phyloP scores from a whole-genome alignment of 1,140 invertebrate species.

The Sesamia nonagrioides region DNA sequence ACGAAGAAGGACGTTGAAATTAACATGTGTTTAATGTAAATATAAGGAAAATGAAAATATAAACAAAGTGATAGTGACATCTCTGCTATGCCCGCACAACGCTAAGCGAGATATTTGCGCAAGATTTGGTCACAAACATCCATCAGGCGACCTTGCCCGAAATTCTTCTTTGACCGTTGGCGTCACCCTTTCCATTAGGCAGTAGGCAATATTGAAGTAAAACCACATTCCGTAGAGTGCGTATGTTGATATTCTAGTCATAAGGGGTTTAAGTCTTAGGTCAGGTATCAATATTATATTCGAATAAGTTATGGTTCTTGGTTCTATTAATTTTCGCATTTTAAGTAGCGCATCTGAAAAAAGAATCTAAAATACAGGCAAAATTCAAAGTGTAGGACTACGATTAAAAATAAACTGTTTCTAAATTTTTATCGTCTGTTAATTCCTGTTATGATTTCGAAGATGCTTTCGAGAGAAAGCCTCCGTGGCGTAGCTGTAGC shows the following conservation, averaged over 20 bases:
- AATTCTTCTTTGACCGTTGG: conserved; percentile 71
- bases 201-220: conserved; percentile 45
- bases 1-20: conserved; percentile 64
- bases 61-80: conserved; percentile 63
- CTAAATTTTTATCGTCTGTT: no score
- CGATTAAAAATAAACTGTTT: no score
- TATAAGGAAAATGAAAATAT: conserved; percentile 71
- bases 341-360: no score
- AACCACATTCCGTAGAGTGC: conserved; percentile 22
- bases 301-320: no score
- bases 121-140: conserved; percentile 74
- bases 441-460: no score
- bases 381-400: no score
- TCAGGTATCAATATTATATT: no score
- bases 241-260: neutral
- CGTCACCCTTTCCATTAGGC: conserved; percentile 54
- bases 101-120: conserved; percentile 67
- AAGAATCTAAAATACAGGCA: no score
- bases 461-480: no score
- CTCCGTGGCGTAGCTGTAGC: no score
- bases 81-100: conserved; percentile 34
- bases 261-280: neutral
- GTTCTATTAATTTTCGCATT: no score
- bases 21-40: conserved; percentile 74
- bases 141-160: conserved; percentile 82